Conservation (phyloP, 2,113 vertebrate species). For the Lonchura striata region DNA sequence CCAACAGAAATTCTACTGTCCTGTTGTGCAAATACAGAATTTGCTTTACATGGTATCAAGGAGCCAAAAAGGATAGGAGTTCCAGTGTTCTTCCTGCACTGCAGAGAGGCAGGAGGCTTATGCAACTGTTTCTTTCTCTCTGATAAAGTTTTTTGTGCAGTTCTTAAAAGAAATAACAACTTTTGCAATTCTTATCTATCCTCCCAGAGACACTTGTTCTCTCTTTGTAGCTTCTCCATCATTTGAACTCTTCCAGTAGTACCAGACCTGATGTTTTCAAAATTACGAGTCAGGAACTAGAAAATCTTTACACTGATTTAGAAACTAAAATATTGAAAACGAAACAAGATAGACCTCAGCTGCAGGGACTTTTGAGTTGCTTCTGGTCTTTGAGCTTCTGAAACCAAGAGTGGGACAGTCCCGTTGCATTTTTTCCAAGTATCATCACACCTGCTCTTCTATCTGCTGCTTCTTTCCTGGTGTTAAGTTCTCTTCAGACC, state of each 20-base stretch:
- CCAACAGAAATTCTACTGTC: not conserved
- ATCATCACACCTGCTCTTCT: not conserved
- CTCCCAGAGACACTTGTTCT: not conserved
- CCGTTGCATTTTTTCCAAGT: fast-evolving
- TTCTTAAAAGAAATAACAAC: not conserved
- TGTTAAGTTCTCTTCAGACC: not conserved
- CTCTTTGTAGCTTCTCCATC: not conserved
- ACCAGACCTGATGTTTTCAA: not conserved
- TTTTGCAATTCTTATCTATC: not conserved
- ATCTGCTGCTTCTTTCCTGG: not conserved
- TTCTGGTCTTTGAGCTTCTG: not conserved
- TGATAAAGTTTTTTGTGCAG: not conserved
- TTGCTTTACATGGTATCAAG: not conserved
- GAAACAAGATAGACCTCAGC: not conserved
- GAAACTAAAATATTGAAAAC: constrained; percentile 23
- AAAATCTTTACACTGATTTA: constrained; percentile 16
- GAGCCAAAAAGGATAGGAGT: not conserved
- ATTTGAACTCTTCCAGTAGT: not conserved
- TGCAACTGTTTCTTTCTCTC: not conserved
- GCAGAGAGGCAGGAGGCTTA: not conserved
- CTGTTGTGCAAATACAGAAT: not conserved
- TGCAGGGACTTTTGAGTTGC: not conserved
- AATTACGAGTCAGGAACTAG: not conserved
- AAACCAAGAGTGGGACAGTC: not conserved
- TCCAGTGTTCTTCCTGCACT: not conserved